Evolutionary conservation across 2,113 vertebrate genomes (phyloP).

Genomic region (Sarotherodon lohbergeri): DNA sequence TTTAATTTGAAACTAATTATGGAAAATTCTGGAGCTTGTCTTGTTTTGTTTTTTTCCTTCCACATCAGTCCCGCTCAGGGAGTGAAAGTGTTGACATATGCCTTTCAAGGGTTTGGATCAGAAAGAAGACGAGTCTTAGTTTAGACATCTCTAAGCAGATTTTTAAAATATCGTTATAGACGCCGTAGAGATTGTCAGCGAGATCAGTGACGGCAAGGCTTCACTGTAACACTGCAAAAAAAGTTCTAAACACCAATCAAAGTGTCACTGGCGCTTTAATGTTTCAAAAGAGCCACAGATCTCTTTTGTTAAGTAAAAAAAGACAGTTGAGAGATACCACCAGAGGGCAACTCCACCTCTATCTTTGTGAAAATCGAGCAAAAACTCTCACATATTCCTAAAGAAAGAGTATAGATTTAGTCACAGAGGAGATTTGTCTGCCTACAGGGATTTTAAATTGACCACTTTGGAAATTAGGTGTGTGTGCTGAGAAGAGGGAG

Average conservation of each 20-base stretch:
- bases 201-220: neutral
- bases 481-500: neutral
- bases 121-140: neutral
- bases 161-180: neutral
- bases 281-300: neutral
- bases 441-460: neutral
- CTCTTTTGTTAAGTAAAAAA: neutral
- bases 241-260: neutral
- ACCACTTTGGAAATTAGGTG: neutral
- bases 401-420: neutral
- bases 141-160: neutral
- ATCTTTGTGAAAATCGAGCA: neutral
- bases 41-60: neutral
- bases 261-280: neutral
- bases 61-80: neutral
- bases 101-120: neutral
- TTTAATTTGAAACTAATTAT: conserved; percentile 44
- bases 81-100: neutral
- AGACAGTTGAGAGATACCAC: neutral
- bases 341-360: neutral
- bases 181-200: neutral
- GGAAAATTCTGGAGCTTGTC: conserved; percentile 11
- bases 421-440: neutral
- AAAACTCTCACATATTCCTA: neutral
- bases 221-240: neutral